Percentiles rank a stretch among this genome's conserved stretches.
These are phyloP conservation scores for Babyrousa celebensis DNA, from an alignment of 2,797 vertebrate genomes.

Conservation along the genomic window DNA sequence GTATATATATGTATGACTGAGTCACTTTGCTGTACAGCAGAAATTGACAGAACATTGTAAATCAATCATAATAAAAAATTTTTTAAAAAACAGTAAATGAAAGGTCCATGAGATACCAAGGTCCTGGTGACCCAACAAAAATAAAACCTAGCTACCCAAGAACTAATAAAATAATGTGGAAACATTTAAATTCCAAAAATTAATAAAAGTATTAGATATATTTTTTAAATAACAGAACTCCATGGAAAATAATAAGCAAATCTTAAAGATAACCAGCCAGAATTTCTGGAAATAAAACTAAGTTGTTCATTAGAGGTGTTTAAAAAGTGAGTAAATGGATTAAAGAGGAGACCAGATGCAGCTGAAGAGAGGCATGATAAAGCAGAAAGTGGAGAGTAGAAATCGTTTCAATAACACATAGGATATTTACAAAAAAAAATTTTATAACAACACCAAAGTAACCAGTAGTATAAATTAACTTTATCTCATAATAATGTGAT, in stretches of 20 bases:
- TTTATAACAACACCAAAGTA: constrained; percentile 3
- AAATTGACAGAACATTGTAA: too few relatives aligned
- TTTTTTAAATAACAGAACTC: constrained; percentile 27
- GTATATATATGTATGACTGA: too few relatives aligned
- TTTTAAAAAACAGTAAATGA: too few relatives aligned
- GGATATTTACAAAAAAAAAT: not conserved
- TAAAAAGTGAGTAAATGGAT: not conserved
- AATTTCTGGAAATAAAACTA: constrained; percentile 43
- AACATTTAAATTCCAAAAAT: constrained; percentile 42
- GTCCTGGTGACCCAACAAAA: not conserved
- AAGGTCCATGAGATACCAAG: not conserved
- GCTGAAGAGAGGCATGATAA: not conserved
- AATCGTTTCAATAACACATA: not conserved
- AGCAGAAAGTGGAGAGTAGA: not conserved
- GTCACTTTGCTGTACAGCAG: too few relatives aligned
- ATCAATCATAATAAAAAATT: too few relatives aligned
- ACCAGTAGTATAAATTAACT: not conserved
- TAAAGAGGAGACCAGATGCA: not conserved
- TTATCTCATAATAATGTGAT: not conserved
- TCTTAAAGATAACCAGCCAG: constrained; percentile 38
- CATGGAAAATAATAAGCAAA: not conserved
- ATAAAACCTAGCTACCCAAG: not conserved
- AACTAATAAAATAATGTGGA: constrained; percentile 24
- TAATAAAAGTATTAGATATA: not conserved
- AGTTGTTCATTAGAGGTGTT: not conserved